phyloP scores from a whole-genome alignment of 1,140 invertebrate species.

The Papilio polyxenes region DNA sequence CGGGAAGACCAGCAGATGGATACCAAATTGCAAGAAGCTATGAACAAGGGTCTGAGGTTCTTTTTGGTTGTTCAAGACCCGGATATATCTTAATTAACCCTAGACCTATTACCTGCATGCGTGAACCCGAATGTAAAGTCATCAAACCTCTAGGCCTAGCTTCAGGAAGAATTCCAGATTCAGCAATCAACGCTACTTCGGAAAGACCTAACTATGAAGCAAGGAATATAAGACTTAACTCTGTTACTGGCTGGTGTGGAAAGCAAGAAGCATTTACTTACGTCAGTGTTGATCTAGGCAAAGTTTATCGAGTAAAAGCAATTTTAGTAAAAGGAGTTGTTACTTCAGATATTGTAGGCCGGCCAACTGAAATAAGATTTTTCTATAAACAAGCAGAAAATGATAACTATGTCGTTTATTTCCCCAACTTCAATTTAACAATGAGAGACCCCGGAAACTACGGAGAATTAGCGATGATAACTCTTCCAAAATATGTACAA shows the following conservation, averaged over 20 bases:
- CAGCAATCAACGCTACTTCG: conserved; percentile 97
- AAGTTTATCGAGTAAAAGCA: conserved; percentile 94
- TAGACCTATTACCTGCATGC: conserved; percentile 93
- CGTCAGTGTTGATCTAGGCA: conserved; percentile 95
- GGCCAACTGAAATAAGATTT: conserved; percentile 96
- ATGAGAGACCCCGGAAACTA: conserved; percentile 94
- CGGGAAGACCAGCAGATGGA: conserved; percentile 95
- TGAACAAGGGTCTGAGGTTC: conserved; percentile 95
- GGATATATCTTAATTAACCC: conserved; percentile 97
- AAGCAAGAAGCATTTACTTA: conserved; percentile 97
- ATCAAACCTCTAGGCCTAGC: conserved; percentile 95
- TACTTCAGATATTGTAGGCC: conserved; percentile 95
- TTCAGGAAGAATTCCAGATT: conserved; percentile 95
- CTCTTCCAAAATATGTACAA: conserved; percentile 94
- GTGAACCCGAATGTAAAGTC: conserved; percentile 96
- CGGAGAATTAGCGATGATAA: conserved; percentile 95
- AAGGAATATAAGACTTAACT: conserved; percentile 93
- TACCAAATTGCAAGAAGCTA: conserved; percentile 94
- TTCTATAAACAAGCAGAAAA: conserved; percentile 97
- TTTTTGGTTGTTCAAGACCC: conserved; percentile 93
- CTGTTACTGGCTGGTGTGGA: conserved; percentile 97
- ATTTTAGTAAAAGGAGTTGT: conserved; percentile 96
- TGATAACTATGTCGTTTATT: conserved; percentile 97
- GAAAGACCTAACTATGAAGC: conserved; percentile 96
- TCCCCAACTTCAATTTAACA: conserved; percentile 96